Evolutionary conservation across 2,888 invertebrate genomes (phyloP).

Genomic region (Linyphia triangularis): DNA sequence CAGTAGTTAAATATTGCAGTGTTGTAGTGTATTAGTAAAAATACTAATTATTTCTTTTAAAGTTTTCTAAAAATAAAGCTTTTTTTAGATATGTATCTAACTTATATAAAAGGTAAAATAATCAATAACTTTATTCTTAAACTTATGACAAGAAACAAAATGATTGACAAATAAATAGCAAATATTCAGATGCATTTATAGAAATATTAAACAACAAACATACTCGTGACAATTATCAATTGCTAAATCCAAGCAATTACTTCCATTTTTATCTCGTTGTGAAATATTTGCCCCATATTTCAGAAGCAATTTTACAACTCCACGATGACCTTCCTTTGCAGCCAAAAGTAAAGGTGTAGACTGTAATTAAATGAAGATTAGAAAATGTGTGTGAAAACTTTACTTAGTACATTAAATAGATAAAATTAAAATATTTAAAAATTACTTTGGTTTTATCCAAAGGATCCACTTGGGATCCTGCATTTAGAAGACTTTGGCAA

Average conservation of each 20-base stretch:
- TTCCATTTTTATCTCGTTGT: slow-evolving; percentile 79
- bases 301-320: slow-evolving; percentile 80
- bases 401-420: neutral
- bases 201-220: neutral
- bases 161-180: neutral
- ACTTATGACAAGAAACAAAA: neutral
- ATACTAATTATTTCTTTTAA: neutral
- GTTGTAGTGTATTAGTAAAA: neutral
- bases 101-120: neutral
- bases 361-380: slow-evolving; percentile 76
- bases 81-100: too few relatives aligned
- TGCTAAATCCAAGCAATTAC: slow-evolving; percentile 81
- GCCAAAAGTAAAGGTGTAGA: slow-evolving; percentile 81
- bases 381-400: neutral
- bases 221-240: slow-evolving; percentile 79
- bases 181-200: neutral
- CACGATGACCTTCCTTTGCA: slow-evolving; percentile 79
- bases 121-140: neutral
- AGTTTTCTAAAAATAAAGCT: neutral
- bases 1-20: neutral
- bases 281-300: slow-evolving; percentile 79
- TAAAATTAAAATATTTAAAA: neutral
- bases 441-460: slow-evolving; percentile 80
- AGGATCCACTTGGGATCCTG: slow-evolving; percentile 80
- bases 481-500: slow-evolving; percentile 79